Evolutionary conservation across 2,797 vertebrate genomes (phyloP).

Genomic region (Alcedo quadribrachys): DNA sequence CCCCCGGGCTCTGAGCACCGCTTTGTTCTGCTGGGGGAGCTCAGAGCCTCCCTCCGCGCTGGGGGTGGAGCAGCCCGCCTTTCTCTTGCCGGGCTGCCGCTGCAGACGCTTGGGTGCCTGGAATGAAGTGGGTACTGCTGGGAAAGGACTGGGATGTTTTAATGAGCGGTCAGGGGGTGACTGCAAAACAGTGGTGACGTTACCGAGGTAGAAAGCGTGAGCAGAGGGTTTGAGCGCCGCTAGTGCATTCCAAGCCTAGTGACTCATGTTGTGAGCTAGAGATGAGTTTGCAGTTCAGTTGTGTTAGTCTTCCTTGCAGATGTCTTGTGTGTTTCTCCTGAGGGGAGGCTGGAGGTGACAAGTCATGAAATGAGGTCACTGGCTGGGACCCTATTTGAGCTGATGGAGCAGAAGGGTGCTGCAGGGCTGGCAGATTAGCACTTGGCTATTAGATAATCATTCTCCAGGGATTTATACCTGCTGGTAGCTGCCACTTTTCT

Average conservation of each 20-base stretch:
- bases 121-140: background rate
- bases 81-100: background rate
- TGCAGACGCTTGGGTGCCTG: background rate
- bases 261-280: background rate
- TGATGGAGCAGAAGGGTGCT: background rate
- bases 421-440: constrained; percentile 4
- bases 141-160: background rate
- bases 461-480: background rate
- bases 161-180: background rate
- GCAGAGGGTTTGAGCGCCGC: background rate
- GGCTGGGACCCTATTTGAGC: background rate
- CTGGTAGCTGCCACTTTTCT: background rate
- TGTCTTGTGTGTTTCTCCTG: background rate
- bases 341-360: background rate
- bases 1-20: fast-evolving
- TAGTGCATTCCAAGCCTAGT: background rate
- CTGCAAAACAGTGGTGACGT: background rate
- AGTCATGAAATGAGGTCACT: background rate
- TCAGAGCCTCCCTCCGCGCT: background rate
- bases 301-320: background rate
- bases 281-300: background rate
- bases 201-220: background rate
- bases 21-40: fast-evolving
- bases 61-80: background rate
- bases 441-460: constrained; percentile 2